Evolutionary conservation across 2,888 invertebrate genomes (phyloP).

Genomic region (Nomada goodeniana): DNA sequence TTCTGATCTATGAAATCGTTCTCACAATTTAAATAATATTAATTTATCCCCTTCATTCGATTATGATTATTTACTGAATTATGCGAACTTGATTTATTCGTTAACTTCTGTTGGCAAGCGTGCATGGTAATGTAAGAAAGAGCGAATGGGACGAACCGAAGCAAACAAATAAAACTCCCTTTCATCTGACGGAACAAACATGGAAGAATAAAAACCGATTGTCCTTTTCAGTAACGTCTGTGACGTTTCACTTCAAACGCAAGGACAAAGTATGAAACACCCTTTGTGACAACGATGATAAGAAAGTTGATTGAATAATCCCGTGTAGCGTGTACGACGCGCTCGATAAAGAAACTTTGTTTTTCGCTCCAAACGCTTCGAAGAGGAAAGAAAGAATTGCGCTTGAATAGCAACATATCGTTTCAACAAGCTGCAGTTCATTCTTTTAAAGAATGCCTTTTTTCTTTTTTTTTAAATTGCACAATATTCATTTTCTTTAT

Average conservation of each 20-base stretch:
- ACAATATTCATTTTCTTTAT: too few species aligned
- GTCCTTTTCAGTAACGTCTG: not conserved
- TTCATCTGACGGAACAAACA: not conserved
- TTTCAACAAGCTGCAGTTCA: not conserved
- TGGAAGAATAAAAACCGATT: constrained; percentile 1
- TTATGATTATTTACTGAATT: too few species aligned
- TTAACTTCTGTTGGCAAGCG: not conserved
- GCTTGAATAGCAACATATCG: not conserved
- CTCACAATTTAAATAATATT: too few species aligned
- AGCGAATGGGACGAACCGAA: not conserved
- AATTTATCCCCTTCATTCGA: too few species aligned
- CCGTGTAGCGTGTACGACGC: not conserved
- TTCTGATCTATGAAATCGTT: too few species aligned
- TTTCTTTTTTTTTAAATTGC: too few species aligned
- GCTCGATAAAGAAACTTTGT: constrained; percentile 12
- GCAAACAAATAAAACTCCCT: not conserved
- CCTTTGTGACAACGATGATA: constrained; percentile 6
- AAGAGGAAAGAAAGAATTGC: not conserved
- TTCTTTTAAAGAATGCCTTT: too few species aligned
- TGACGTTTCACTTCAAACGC: not conserved
- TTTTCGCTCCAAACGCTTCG: not conserved
- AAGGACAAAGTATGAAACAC: constrained; percentile 14
- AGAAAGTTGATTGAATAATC: constrained; percentile 32
- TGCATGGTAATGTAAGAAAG: not conserved
- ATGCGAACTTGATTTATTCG: not conserved